Conservation (phyloP, 2,797 vertebrate genomes). For the Rhinogobio ventralis region DNA sequence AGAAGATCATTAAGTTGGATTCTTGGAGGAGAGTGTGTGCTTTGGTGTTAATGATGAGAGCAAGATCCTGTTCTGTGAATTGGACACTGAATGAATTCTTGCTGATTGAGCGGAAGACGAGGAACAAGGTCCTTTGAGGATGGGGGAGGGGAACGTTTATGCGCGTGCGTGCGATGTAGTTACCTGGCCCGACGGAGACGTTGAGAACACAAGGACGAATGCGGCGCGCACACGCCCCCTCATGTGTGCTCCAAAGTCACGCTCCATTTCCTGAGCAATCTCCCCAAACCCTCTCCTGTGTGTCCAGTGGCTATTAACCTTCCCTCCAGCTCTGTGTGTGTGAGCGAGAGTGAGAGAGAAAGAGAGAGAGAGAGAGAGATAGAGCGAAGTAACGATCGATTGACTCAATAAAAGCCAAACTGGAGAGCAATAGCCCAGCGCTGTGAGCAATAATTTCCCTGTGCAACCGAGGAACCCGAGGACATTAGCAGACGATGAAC, state of each 20-base stretch:
- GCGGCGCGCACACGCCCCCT: conserved; percentile 59
- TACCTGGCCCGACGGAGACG: conserved; percentile 48
- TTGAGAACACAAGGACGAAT: conserved; percentile 62
- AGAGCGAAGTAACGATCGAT: conserved; percentile 72
- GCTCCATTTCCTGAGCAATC: conserved; percentile 71
- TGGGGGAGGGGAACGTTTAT: neutral
- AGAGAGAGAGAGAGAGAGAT: conserved; percentile 50
- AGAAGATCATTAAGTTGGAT: conserved; percentile 41
- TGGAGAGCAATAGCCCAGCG: conserved; percentile 64
- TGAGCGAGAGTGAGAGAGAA: conserved; percentile 30
- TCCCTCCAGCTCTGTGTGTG: conserved; percentile 61
- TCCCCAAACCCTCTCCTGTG: conserved; percentile 65
- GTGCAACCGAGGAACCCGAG: conserved; percentile 66
- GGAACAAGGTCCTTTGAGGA: conserved; percentile 8
- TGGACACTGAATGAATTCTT: conserved; percentile 37
- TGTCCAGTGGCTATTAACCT: conserved; percentile 71
- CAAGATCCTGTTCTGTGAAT: conserved; percentile 15
- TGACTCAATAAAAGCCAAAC: conserved; percentile 75
- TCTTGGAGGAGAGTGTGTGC: conserved; percentile 19
- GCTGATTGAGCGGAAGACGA: conserved; percentile 30
- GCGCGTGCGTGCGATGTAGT: neutral
- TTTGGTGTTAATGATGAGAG: conserved; percentile 30
- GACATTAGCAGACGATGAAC: conserved; percentile 71
- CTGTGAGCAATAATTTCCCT: conserved; percentile 70
- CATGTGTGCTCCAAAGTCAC: conserved; percentile 64